Conservation (phyloP, 2,888 invertebrate genomes). For the Rhogogaster chlorosoma region DNA sequence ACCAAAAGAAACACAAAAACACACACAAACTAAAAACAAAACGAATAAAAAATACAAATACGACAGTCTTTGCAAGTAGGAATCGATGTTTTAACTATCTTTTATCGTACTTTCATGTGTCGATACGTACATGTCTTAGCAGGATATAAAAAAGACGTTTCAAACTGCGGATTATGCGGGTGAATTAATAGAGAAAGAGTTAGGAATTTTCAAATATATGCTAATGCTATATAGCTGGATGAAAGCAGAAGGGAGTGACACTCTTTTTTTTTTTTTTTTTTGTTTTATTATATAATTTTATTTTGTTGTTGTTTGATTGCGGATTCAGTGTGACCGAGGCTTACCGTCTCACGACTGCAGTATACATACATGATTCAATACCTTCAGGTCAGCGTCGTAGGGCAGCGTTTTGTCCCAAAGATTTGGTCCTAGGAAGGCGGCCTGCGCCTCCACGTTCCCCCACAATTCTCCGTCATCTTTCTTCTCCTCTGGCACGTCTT, state of each 20-base stretch:
- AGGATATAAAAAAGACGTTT: not conserved
- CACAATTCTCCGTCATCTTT: constrained; percentile 90
- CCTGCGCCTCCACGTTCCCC: constrained; percentile 93
- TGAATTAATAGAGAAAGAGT: not conserved
- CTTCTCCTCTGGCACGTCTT: constrained; percentile 83
- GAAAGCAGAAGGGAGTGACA: not conserved
- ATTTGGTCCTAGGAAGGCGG: constrained; percentile 97
- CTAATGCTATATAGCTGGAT: not conserved
- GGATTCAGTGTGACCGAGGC: constrained; percentile 59
- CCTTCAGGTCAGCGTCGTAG: constrained; percentile 97
- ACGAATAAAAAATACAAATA: not conserved
- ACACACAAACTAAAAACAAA: not conserved
- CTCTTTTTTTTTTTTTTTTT: not conserved
- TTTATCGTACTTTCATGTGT: not conserved
- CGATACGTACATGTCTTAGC: not conserved
- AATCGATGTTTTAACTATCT: not conserved
- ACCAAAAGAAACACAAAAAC: not conserved
- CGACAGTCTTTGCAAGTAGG: not conserved
- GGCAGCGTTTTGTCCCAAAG: constrained; percentile 97
- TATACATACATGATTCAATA: constrained; percentile 80
- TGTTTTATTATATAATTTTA: not conserved
- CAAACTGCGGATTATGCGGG: not conserved
- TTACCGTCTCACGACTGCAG: constrained; percentile 75
- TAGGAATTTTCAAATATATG: not conserved
- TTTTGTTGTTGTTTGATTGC: not conserved